Evolutionary conservation across 2,797 vertebrate genomes (phyloP).

Genomic region (Tragelaphus oryx): DNA sequence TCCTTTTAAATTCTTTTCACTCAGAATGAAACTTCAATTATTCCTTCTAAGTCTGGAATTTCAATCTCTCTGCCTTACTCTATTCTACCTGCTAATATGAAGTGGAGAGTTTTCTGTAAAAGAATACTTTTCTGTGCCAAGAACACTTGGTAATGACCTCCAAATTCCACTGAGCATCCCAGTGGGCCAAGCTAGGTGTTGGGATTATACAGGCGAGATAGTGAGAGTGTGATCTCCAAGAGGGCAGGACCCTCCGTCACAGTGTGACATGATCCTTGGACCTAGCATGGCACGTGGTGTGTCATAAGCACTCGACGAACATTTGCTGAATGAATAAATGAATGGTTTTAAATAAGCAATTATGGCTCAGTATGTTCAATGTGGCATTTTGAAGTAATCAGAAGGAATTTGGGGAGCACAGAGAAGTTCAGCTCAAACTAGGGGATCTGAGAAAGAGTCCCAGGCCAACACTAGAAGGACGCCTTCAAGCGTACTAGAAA

Average conservation of each 20-base stretch:
- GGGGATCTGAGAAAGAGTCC: neutral
- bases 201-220: neutral
- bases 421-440: neutral
- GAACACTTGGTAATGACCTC: neutral
- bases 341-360: neutral
- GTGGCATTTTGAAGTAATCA: neutral
- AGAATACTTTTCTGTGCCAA: neutral
- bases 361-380: neutral
- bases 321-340: neutral
- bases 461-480: neutral
- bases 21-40: neutral
- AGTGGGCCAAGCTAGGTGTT: neutral
- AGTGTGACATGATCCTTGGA: neutral
- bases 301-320: neutral
- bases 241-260: neutral
- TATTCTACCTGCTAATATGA: neutral
- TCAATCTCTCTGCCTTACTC: neutral
- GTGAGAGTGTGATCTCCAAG: neutral
- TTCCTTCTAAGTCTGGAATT: neutral
- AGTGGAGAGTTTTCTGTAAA: neutral
- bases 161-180: neutral
- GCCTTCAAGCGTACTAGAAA: neutral
- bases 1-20: neutral
- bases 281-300: neutral
- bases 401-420: neutral